These are phyloP conservation scores for Apostichopus californicus DNA, from an alignment of 35 echinoderm and acorn worm genomes.

Conservation along the genomic window DNA sequence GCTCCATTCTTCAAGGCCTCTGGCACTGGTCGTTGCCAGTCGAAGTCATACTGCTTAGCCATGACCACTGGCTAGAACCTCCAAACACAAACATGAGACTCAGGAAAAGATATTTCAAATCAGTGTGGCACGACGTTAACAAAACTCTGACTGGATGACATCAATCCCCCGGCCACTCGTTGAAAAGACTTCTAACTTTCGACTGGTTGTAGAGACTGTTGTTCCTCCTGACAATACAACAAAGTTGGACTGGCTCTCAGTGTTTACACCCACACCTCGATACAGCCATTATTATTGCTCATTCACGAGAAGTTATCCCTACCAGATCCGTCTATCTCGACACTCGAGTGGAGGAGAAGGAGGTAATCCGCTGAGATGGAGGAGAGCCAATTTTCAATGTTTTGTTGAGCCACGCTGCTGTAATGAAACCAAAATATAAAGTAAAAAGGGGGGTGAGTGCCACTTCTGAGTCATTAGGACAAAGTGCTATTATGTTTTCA, in stretches of 20 bases:
- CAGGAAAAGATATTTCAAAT: constrained; percentile 20
- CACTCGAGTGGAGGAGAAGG: neutral
- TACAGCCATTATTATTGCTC: constrained; percentile 29
- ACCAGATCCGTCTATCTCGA: too few species aligned
- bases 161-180: neutral
- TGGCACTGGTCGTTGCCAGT: constrained; percentile 87
- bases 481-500: too few species aligned
- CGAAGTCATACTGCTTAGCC: constrained; percentile 97
- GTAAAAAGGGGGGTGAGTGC: too few species aligned
- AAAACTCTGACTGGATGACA: constrained; percentile 15
- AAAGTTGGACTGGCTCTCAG: constrained; percentile 22
- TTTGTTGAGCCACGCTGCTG: neutral
- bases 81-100: constrained; percentile 53
- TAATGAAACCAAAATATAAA: neutral
- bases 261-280: constrained; percentile 44
- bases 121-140: neutral
- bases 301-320: neutral
- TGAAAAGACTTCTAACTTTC: constrained; percentile 1
- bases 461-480: too few species aligned
- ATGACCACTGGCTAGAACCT: constrained; percentile 61
- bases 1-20: constrained; percentile 81
- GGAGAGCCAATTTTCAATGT: neutral
- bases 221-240: neutral
- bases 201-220: neutral
- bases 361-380: neutral